A percentile compares a stretch with the other conserved stretches of the same genome.
phyloP scores from a whole-genome alignment of 2,113 vertebrate genomes.

The Hypocryptadius cinnamomeus region DNA sequence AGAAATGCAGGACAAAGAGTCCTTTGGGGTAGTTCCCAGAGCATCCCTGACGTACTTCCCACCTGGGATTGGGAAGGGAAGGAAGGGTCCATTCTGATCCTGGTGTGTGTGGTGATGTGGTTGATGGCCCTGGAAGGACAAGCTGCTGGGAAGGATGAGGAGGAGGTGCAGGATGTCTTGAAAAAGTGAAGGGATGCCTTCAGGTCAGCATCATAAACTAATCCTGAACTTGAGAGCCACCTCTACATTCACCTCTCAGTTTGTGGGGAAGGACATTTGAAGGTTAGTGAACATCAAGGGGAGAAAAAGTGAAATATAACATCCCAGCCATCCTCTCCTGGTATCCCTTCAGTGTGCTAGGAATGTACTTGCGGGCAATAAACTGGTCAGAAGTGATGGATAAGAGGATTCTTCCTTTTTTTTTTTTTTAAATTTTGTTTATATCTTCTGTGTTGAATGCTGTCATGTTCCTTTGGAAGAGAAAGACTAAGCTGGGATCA shows the following conservation, averaged over 20 bases:
- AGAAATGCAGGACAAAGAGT: background rate
- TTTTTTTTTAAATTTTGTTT: background rate
- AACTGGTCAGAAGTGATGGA: background rate
- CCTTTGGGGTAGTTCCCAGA: background rate
- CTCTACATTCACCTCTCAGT: background rate
- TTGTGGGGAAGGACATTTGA: background rate
- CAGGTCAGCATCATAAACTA: background rate
- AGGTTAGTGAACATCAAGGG: background rate
- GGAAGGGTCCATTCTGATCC: background rate
- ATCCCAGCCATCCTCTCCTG: background rate
- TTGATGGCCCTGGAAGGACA: background rate
- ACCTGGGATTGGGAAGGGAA: background rate
- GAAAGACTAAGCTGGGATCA: background rate
- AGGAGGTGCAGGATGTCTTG: background rate
- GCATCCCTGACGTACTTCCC: background rate
- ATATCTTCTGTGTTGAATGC: fast-evolving
- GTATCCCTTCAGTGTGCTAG: background rate
- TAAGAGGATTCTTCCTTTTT: background rate
- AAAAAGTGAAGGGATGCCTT: background rate
- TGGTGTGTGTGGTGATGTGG: no score
- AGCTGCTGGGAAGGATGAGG: background rate
- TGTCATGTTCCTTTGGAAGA: background rate
- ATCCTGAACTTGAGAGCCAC: background rate
- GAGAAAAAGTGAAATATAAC: background rate
- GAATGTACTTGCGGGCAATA: background rate